Conservation (phyloP, 2,888 invertebrate species). For the Auanema freiburgensis region DNA sequence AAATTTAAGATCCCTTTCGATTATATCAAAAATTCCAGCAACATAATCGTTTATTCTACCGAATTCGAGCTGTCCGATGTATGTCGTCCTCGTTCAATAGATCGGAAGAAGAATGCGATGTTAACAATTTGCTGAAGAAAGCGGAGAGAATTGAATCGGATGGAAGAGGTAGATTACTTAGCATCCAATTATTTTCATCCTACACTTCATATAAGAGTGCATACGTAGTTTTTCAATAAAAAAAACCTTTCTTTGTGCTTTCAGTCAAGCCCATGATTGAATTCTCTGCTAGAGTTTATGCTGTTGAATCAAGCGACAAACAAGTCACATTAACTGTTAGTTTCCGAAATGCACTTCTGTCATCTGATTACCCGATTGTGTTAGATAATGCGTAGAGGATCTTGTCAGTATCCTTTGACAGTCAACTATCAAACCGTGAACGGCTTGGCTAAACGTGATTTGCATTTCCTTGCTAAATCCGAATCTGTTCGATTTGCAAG, state of each 20-base stretch:
- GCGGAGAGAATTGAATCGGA: slow-evolving; percentile 17
- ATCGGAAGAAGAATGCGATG: slow-evolving; percentile 34
- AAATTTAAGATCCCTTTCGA: not conserved
- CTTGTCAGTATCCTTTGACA: slow-evolving; percentile 27
- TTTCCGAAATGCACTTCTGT: not conserved
- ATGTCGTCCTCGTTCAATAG: slow-evolving; percentile 44
- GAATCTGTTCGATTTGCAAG: slow-evolving; percentile 67
- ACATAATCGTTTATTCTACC: slow-evolving; percentile 71
- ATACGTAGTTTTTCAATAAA: not conserved
- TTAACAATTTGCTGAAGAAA: slow-evolving; percentile 26
- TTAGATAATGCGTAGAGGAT: slow-evolving; percentile 47
- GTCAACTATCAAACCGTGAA: slow-evolving; percentile 71
- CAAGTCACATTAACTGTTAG: slow-evolving; percentile 32
- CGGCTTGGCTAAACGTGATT: slow-evolving; percentile 70
- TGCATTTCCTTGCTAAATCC: slow-evolving; percentile 67
- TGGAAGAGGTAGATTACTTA: slow-evolving; percentile 10
- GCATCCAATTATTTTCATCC: not conserved
- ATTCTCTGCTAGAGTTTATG: slow-evolving; percentile 49
- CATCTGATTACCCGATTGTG: slow-evolving; percentile 7
- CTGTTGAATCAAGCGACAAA: slow-evolving; percentile 31
- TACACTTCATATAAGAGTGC: not conserved
- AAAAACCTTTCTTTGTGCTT: slow-evolving; percentile 6
- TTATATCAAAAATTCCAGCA: slow-evolving; percentile 21
- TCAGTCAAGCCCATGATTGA: slow-evolving; percentile 44
- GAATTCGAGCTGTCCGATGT: slow-evolving; percentile 67